Evolutionary conservation across 2,888 invertebrate species (phyloP).

Genomic region (Eudemis profundana): DNA sequence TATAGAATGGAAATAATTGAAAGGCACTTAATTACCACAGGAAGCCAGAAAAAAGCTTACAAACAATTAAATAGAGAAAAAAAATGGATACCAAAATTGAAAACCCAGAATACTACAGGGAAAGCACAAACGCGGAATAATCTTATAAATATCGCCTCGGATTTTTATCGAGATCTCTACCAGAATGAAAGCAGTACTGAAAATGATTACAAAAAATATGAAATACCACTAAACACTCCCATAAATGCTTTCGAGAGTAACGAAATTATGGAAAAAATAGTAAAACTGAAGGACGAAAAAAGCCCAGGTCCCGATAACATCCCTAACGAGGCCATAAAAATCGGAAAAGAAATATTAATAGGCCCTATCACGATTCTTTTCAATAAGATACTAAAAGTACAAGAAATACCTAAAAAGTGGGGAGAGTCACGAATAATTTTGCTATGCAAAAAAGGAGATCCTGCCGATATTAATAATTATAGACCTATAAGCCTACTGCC

Average conservation of each 20-base stretch:
- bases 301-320: too few species aligned
- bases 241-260: not conserved
- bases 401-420: too few species aligned
- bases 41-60: constrained; percentile 1
- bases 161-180: not conserved
- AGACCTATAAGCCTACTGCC: too few species aligned
- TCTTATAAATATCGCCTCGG: not conserved
- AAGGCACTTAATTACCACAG: not conserved
- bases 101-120: not conserved
- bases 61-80: not conserved
- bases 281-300: too few species aligned
- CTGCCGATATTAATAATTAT: too few species aligned
- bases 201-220: not conserved
- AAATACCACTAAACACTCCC: not conserved
- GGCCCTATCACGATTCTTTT: not conserved
- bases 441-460: too few species aligned
- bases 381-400: too few species aligned
- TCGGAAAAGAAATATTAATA: constrained; percentile 2
- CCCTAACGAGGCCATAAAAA: too few species aligned
- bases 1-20: not conserved
- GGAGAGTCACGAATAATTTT: too few species aligned
- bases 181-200: not conserved
- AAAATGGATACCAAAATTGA: constrained; percentile 4
- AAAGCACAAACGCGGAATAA: not conserved
- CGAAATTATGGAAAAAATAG: not conserved